Conservation (phyloP, 2,888 invertebrate genomes). For the Buathra laborator region DNA sequence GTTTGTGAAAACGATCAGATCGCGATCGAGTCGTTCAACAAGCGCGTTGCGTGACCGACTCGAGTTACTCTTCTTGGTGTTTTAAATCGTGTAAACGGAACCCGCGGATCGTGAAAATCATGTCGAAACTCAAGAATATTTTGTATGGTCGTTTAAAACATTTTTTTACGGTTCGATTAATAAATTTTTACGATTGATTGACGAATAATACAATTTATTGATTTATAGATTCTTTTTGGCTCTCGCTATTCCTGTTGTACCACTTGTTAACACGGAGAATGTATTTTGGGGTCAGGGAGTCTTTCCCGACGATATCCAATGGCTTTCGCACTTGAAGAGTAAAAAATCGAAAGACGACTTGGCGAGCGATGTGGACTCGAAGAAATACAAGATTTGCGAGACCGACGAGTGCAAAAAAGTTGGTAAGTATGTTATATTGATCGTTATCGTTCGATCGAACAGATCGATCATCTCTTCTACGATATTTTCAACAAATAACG, state of each 20-base stretch:
- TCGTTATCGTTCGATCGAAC: background rate
- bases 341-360: background rate
- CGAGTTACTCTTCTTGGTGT: background rate
- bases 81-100: background rate
- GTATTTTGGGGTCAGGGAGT: constrained; percentile 37
- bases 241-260: background rate
- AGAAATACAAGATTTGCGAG: constrained; percentile 55
- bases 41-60: background rate
- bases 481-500: background rate
- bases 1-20: background rate
- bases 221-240: background rate
- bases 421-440: constrained; percentile 43
- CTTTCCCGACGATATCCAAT: constrained; percentile 31
- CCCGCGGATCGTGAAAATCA: background rate
- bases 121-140: background rate
- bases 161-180: background rate
- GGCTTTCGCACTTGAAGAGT: constrained; percentile 26
- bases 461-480: background rate
- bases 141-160: background rate
- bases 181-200: background rate
- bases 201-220: background rate
- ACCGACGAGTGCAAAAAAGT: constrained; percentile 64
- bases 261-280: background rate
- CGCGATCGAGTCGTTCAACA: background rate
- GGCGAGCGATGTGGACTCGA: background rate